These are phyloP conservation scores for Micromys minutus DNA, from an alignment of 2,113 vertebrate genomes.

Conservation along the genomic window DNA sequence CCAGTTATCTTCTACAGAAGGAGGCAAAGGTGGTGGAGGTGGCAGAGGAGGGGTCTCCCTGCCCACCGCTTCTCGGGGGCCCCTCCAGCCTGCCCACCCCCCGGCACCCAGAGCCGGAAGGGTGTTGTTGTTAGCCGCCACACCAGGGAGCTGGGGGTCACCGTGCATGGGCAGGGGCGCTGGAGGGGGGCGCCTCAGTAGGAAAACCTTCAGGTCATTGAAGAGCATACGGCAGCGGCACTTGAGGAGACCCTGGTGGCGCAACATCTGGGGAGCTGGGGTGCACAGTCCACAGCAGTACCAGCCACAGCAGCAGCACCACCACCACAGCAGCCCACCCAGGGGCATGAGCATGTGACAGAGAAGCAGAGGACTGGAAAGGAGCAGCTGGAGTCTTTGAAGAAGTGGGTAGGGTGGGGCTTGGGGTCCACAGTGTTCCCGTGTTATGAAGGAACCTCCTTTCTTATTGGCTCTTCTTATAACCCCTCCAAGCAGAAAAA, in stretches of 20 bases:
- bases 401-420: neutral
- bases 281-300: slow-evolving; percentile 85
- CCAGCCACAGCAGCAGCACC: slow-evolving; percentile 75
- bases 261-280: slow-evolving; percentile 91
- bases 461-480: slow-evolving; percentile 54
- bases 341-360: slow-evolving; percentile 85
- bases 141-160: slow-evolving; percentile 82
- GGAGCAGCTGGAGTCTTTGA: slow-evolving; percentile 63
- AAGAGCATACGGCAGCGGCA: slow-evolving; percentile 98
- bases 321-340: slow-evolving; percentile 83
- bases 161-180: slow-evolving; percentile 92
- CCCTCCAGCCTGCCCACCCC: slow-evolving; percentile 84
- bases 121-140: slow-evolving; percentile 89
- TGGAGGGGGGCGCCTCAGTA: slow-evolving; percentile 92
- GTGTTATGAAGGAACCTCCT: slow-evolving; percentile 10
- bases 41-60: slow-evolving; percentile 81
- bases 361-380: slow-evolving; percentile 29
- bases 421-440: slow-evolving; percentile 56
- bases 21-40: slow-evolving; percentile 74
- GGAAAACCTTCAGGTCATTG: slow-evolving; percentile 97
- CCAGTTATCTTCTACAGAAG: slow-evolving; percentile 87
- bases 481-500: slow-evolving; percentile 54
- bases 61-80: slow-evolving; percentile 81
- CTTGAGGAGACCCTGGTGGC: slow-evolving; percentile 95
- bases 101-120: slow-evolving; percentile 84